Evolutionary conservation across 1,140 invertebrate species (phyloP), one percentile per base, ranked within the genome.

Genomic region (Doryteuthis pealeii): DNA sequence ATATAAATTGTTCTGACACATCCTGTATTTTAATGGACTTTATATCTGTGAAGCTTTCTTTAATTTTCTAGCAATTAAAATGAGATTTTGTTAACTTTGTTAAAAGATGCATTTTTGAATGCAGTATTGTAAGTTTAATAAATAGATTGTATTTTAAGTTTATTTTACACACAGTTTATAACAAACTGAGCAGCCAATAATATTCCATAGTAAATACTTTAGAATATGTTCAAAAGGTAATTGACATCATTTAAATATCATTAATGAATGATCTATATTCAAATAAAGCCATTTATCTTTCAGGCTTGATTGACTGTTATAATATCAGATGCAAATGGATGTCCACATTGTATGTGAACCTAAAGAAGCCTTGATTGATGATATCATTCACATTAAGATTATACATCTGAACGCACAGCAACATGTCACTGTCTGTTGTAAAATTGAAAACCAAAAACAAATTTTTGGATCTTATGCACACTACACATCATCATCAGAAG

Each of bases 401-500:
- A n/a, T 22, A 28, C 18, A 58, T 28, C 5, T 58, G 10, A 1
- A n/a, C 18, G 10, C 54, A 22, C 18, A 0, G 18, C 18, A 1
- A n/a, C 6, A 22, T 0, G 54, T 58, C 54, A 58, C 54, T 6
- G 5, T 58, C 10, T n/a, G 54, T 22, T 22, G 22, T 18, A n/a
- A 28, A 28, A 1, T 58, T n/a, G 10, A 58, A 28, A 5, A 58
- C 22, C 10, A 58, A n/a, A 28, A 28, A 6, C 18, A 58, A 58
- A 22, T n/a, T 18, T 74, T 76, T 71, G 70, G 71, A 43, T 76
- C 78, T 0, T 70, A 32, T 33, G 74, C 66, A 26, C 74, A 74
- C 31, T 79, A 75, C 43, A 54, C 49, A 6, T 49, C 74, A 22
- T 74, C 73, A 62, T 31, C 71, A 28, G 30, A 74, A 71, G 79